Evolutionary conservation across 2,888 invertebrate species (phyloP).

Genomic region (Pollenia labialis): DNA sequence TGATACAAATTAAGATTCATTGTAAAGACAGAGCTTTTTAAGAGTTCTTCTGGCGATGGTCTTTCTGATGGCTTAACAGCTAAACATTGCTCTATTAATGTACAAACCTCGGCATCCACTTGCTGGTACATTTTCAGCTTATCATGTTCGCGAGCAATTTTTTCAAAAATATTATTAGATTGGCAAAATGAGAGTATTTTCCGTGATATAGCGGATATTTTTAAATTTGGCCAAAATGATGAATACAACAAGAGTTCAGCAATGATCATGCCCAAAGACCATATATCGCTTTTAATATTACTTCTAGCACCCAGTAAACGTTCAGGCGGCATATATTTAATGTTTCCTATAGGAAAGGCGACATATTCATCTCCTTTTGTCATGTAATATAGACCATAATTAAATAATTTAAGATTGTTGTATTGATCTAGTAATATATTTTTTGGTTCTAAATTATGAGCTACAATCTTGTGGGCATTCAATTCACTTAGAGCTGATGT

Average conservation of each 20-base stretch:
- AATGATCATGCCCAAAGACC: conserved; percentile 96
- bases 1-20: conserved; percentile 81
- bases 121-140: conserved; percentile 83
- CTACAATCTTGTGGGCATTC: conserved; percentile 89
- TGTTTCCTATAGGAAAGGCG: conserved; percentile 93
- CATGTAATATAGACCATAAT: conserved; percentile 97
- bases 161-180: conserved; percentile 86
- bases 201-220: conserved; percentile 89
- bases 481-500: conserved; percentile 89
- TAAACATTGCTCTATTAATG: conserved; percentile 89
- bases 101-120: conserved; percentile 79
- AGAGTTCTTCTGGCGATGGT: conserved; percentile 86
- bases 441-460: conserved; percentile 92
- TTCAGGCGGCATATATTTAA: conserved; percentile 93
- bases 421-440: conserved; percentile 91
- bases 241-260: conserved; percentile 90
- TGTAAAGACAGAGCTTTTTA: conserved; percentile 86
- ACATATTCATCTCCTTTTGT: conserved; percentile 94
- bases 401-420: conserved; percentile 92
- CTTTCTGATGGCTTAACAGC: conserved; percentile 88
- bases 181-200: conserved; percentile 88
- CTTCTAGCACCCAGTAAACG: conserved; percentile 88
- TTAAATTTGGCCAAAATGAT: conserved; percentile 89
- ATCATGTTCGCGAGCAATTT: conserved; percentile 92
- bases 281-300: conserved; percentile 94